Percentiles rank a stretch among this genome's conserved stretches.
These are phyloP conservation scores for Arvicola amphibius DNA, from an alignment of 2,797 vertebrate species.

Conservation along the genomic window DNA sequence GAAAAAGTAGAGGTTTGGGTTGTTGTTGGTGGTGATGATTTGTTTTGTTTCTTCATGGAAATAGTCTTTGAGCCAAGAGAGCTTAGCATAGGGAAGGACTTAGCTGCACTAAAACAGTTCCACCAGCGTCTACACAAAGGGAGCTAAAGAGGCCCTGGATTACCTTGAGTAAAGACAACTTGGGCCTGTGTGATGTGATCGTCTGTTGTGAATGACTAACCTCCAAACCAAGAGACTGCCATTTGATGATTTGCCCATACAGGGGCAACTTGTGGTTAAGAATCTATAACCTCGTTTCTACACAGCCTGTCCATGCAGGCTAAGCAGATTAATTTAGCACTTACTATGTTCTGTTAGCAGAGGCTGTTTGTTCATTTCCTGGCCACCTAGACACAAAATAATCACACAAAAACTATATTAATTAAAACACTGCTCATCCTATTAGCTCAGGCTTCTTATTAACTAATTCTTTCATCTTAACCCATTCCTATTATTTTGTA, in stretches of 20 bases:
- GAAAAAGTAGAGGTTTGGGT: not conserved
- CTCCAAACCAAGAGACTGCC: not conserved
- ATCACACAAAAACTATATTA: too few relatives aligned
- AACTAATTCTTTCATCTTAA: too few relatives aligned
- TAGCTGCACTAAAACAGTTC: not conserved
- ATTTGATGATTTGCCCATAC: not conserved
- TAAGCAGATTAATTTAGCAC: not conserved
- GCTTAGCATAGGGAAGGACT: not conserved
- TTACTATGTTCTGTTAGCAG: not conserved
- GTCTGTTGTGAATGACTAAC: not conserved
- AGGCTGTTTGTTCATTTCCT: too few relatives aligned
- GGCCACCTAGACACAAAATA: too few relatives aligned
- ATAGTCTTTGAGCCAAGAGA: not conserved
- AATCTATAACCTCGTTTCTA: not conserved
- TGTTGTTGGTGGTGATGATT: too few relatives aligned
- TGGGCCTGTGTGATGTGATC: not conserved
- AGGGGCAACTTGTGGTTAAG: not conserved
- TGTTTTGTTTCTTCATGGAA: not conserved
- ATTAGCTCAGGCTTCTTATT: too few relatives aligned
- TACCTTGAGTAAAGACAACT: not conserved
- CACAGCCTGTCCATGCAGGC: not conserved
- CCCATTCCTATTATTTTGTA: too few relatives aligned
- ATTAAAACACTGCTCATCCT: too few relatives aligned
- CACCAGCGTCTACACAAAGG: not conserved
- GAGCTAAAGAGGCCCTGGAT: not conserved